Evolutionary conservation across 2,888 invertebrate genomes (phyloP), one percentile per base, ranked within the genome.

Genomic region (Euzophera pinguis): DNA sequence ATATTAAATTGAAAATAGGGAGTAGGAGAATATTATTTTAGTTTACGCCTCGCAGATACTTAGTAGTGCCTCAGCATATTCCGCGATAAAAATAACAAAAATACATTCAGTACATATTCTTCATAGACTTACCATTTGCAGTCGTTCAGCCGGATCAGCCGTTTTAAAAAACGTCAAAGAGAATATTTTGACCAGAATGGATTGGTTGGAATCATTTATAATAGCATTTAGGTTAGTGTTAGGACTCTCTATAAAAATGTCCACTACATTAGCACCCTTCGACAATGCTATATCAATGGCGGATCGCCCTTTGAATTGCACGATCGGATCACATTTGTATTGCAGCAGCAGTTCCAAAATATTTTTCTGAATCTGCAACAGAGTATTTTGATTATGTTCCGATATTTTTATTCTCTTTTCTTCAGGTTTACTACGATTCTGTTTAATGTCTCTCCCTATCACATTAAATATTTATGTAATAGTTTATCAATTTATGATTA

Each of bases 141-240:
- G 50, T 29, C 78, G 68, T 1, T 78, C 74, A 10, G 58, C 8
- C 8, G 63, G 56, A 10, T 64, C 56, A n/a, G 81, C 51, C 1
- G 61, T 68, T 57, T 63, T 80, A 57, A 74, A 83, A 57, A 71
- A 85, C 1, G 75, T 64, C 3, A 69, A 49, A 9, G 64, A 61
- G 53, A 89, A 86, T 64, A 85, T 76, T 62, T 87, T 87, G 0
- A 80, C 65, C 3, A 89, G 71, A 35, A 83, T 64, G 7, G 66
- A 81, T 53, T 89, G 84, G 52, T 83, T 77, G 0, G 47, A 29
- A 7, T 71, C 63, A 59, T 88, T 87, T 45, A 88, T 87, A 6
- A 69, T 35, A 0, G 69, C 69, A 53, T 89, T 88, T 0, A 88
- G 68, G 53, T 87, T 60, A 0, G 73, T 78, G 35, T 59, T 65